Evolutionary conservation across 2,888 invertebrate species (phyloP).

Genomic region (Eustalomyia histrio): DNA sequence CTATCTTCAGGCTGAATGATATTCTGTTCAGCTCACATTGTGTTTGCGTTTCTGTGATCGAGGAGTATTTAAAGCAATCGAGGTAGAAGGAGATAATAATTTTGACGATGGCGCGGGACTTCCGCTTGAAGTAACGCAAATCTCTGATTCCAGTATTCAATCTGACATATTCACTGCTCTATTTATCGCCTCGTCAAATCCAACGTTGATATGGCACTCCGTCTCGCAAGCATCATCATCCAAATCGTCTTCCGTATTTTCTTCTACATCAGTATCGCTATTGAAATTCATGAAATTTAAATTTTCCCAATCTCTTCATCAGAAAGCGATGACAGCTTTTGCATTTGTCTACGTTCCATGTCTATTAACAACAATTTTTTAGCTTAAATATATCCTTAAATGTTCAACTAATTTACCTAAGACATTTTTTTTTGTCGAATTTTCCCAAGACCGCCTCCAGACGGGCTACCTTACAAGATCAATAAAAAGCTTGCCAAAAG

Average conservation of each 20-base stretch:
- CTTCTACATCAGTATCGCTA: conserved; percentile 53
- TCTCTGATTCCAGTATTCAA: conserved; percentile 23
- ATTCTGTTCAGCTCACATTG: conserved; percentile 5
- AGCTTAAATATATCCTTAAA: too few species aligned
- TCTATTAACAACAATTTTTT: too few species aligned
- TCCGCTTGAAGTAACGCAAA: too few species aligned
- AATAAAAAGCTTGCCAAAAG: too few species aligned
- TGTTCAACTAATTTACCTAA: conserved; percentile 39
- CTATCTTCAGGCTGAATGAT: background rate
- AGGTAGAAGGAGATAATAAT: too few species aligned
- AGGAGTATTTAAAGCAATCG: too few species aligned
- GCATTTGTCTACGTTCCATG: too few species aligned
- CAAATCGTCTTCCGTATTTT: conserved; percentile 6
- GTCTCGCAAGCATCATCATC: conserved; percentile 19
- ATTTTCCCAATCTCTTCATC: conserved; percentile 47
- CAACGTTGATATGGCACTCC: conserved; percentile 14
- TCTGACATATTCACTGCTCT: conserved; percentile 15
- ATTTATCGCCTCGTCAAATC: too few species aligned
- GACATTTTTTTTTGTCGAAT: conserved; percentile 28
- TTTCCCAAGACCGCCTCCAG: conserved; percentile 19
- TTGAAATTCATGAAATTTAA: conserved; percentile 32
- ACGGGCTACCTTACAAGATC: too few species aligned
- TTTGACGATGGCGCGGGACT: too few species aligned
- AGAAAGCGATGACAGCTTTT: too few species aligned
- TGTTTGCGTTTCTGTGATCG: conserved; percentile 29